A percentile compares a stretch with the other conserved stretches of the same genome.
These are phyloP conservation scores for Phaethornis superciliosus DNA, from an alignment of 2,113 vertebrate genomes.

Conservation along the genomic window DNA sequence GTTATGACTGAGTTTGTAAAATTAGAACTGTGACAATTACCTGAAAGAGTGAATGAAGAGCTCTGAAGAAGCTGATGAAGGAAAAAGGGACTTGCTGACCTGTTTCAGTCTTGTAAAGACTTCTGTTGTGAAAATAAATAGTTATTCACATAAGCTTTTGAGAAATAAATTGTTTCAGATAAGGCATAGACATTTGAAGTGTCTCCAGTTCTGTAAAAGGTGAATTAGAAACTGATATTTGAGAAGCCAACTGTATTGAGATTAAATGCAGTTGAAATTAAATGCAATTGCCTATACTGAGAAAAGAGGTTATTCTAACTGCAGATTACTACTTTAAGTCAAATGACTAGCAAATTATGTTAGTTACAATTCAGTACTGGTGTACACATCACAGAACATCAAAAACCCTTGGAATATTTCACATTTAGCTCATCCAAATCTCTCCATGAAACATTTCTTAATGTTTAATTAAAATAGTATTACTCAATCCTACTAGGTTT, in stretches of 20 bases:
- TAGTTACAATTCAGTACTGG: not conserved
- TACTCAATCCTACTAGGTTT: not conserved
- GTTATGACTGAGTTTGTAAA: not conserved
- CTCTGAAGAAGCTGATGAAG: not conserved
- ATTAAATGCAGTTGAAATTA: not conserved
- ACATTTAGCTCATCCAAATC: not conserved
- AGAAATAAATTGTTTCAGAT: not conserved
- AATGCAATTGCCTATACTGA: not conserved
- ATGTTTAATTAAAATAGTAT: not conserved
- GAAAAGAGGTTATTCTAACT: not conserved
- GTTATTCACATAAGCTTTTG: not conserved
- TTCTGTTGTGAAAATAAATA: not conserved
- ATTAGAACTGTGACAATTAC: not conserved
- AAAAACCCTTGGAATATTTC: not conserved
- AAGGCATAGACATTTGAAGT: not conserved
- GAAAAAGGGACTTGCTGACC: not conserved
- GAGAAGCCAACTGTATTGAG: not conserved
- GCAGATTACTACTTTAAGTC: not conserved
- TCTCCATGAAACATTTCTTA: not conserved
- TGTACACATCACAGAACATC: not conserved
- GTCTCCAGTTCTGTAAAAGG: not conserved
- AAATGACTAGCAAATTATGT: not conserved
- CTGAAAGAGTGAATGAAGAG: not conserved
- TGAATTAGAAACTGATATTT: not conserved
- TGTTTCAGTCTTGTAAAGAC: not conserved